Evolutionary conservation across 2,888 invertebrate species (phyloP), one percentile per base, ranked within the genome.

Genomic region (Epinotia demarniana): DNA sequence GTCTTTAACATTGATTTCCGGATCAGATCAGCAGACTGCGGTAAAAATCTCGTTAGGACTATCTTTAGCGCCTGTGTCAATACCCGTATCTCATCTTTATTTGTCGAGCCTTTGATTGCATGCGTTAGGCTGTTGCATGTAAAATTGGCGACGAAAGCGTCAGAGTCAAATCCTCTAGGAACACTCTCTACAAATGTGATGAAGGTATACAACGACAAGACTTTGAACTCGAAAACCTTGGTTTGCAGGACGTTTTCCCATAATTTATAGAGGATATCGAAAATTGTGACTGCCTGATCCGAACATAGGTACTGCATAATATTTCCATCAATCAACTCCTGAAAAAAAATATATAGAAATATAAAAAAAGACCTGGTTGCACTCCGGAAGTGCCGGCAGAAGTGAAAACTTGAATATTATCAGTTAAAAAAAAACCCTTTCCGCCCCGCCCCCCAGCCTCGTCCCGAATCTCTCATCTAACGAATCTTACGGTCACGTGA

Each of bases 191-290:
- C 86, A 77, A 96, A 95, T 2, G 92, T 93, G 4, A 94, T 84
- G 79, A 95, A 96, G 0, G 95, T 93, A 81, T 96, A 94, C 57
- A 96, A 89, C 16, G 92, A 89, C 72, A 94, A 85, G 1, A 95
- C 82, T 85, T 95, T 95, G 60, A 94, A 92, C 79, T 95, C 95
- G 8, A 90, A 83, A 43, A 94, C 88, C 19, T 88, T 87, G 76
- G 92, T 92, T 16, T 88, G 85, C 43, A 94, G 85, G 6, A 96
- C 89, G 53, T 91, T 91, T 23, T 90, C 86, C 86, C 94, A 94
- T 1, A 96, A 81, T 69, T 89, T 85, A 67, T 95, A 87, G 19
- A 96, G 83, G 75, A 95, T 89, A 81, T 92, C 92, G 78, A 96
- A 95, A 70, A 96, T 82, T n/a, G 90, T 86, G 57, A 91, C 81